Evolutionary conservation across 2,113 vertebrate genomes (phyloP).

Genomic region (Sula dactylatra): DNA sequence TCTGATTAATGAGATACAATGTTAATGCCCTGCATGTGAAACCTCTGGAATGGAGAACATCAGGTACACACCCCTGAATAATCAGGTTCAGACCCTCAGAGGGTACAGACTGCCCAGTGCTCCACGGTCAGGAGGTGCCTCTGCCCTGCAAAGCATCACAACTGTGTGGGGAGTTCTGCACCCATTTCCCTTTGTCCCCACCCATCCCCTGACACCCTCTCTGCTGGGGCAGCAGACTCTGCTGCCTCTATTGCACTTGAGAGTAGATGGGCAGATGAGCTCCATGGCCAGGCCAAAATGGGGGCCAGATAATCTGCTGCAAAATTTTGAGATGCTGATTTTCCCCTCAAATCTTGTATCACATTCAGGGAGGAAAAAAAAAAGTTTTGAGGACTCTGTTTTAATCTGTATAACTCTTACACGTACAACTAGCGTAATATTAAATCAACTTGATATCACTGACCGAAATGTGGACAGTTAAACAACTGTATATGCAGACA

Average conservation of each 20-base stretch:
- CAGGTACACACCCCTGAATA: background rate
- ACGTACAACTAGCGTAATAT: background rate
- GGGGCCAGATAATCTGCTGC: background rate
- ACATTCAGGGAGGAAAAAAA: background rate
- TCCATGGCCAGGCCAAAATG: background rate
- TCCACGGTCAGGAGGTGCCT: background rate
- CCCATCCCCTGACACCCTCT: accelerated
- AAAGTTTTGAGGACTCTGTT: background rate
- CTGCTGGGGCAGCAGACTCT: background rate
- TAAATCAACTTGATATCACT: background rate
- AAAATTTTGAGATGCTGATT: background rate
- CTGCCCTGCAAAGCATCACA: background rate
- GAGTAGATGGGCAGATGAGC: background rate
- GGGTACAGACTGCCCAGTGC: background rate
- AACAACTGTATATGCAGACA: background rate
- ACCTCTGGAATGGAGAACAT: background rate
- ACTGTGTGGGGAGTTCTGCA: too few relatives aligned
- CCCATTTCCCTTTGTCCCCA: accelerated
- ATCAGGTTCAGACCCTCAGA: background rate
- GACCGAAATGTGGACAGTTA: background rate
- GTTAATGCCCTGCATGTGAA: background rate
- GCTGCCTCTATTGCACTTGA: background rate
- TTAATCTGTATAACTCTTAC: background rate
- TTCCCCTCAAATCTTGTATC: background rate
- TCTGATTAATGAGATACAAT: background rate